A percentile compares a stretch with the other conserved stretches of the same genome.
Conservation (phyloP, 2,113 vertebrate genomes). For the Acanthisitta chloris region DNA sequence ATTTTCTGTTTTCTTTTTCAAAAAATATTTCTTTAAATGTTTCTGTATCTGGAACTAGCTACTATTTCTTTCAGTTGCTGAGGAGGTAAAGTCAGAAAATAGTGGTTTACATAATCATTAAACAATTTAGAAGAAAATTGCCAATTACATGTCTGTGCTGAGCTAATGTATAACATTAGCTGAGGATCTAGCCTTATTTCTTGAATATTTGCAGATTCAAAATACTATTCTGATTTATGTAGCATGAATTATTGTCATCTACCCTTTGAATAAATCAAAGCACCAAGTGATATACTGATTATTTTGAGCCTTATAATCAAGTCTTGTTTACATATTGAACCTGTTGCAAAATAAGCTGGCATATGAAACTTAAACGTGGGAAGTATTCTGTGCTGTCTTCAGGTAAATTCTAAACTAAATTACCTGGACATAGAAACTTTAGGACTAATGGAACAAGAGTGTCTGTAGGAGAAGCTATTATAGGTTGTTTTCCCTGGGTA, state of each 20-base stretch:
- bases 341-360: background rate
- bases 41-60: background rate
- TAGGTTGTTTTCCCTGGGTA: slow-evolving; percentile 28
- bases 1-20: background rate
- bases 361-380: background rate
- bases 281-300: background rate
- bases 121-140: background rate
- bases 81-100: background rate
- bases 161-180: background rate
- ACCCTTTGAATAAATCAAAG: background rate
- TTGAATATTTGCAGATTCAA: background rate
- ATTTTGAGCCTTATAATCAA: background rate
- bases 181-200: background rate
- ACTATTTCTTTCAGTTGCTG: background rate
- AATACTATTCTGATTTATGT: background rate
- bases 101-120: background rate
- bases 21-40: background rate
- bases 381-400: background rate
- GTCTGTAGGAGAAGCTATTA: slow-evolving; percentile 33
- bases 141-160: background rate
- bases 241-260: background rate
- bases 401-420: slow-evolving; percentile 9
- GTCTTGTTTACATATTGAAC: background rate
- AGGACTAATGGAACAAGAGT: slow-evolving; percentile 20
- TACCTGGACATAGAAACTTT: background rate